Percentiles rank a stretch among this genome's conserved stretches.
Conservation (phyloP, 2,888 invertebrate genomes). For the Hemicrepidius hirtus region DNA sequence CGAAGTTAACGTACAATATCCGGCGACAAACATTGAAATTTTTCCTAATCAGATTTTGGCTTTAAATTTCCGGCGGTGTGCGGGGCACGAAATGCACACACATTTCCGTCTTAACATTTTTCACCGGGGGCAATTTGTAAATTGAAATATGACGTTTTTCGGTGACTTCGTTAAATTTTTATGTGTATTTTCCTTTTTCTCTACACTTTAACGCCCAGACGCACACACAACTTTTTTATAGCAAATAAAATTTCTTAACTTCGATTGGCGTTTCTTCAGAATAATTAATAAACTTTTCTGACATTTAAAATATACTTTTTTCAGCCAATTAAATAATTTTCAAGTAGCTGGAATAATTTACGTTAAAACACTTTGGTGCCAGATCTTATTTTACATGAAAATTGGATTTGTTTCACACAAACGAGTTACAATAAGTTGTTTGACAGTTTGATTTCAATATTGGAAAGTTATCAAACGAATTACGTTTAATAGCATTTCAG, state of each 20-base stretch:
- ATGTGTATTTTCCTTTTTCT: neutral
- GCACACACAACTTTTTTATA: neutral
- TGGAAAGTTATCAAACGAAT: too few species aligned
- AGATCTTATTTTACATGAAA: too few species aligned
- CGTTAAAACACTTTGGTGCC: too few species aligned
- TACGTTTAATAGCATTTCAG: too few species aligned
- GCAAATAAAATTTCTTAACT: neutral
- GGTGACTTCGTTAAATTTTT: slow-evolving; percentile 29
- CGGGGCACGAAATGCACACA: slow-evolving; percentile 40
- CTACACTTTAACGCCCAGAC: neutral
- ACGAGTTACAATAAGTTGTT: too few species aligned
- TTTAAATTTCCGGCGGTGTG: slow-evolving; percentile 62
- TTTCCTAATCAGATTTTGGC: slow-evolving; percentile 67
- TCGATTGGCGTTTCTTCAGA: too few species aligned
- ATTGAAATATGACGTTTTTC: slow-evolving; percentile 46
- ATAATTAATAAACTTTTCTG: too few species aligned
- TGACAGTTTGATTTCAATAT: too few species aligned
- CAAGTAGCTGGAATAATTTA: too few species aligned
- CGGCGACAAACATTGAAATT: slow-evolving; percentile 70
- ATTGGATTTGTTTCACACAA: too few species aligned
- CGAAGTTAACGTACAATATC: slow-evolving; percentile 69
- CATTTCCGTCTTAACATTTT: slow-evolving; percentile 48
- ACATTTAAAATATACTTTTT: neutral
- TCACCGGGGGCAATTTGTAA: slow-evolving; percentile 46
- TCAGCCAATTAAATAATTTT: too few species aligned